Base-by-base conservation (phyloP, 2,113 vertebrate species). In the Boleophthalmus pectinirostris region DNA sequence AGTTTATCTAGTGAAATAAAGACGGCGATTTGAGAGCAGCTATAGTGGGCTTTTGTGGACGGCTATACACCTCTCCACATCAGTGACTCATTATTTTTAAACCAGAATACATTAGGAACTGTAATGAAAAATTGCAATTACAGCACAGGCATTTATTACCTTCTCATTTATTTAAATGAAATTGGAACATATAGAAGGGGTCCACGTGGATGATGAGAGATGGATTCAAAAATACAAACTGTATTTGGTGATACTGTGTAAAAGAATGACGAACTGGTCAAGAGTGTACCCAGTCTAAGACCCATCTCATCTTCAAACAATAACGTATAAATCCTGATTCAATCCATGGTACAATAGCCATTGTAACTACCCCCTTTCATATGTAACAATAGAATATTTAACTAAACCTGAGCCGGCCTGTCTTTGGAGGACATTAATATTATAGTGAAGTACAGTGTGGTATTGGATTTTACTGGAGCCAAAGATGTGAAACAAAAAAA, bases 401-500 rank as follows among this genome's bases (percentile, higher is more conserved):
- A 29, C 29, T 29, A 29, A 29, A 29, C 29, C 29, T 29, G 29
- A 29, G 64, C 38, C 46, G 12, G 13, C 66, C 58, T 63, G 29
- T 29, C 29, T 29, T 29, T 49, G 29, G 38, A 56, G 63, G 66
- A 53, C 21, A 43, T 2, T 65, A 66, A 64, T 45, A 69, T 58
- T 53, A 16, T 23, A 1, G 12, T 66, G 60, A 14, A 47, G 13
- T 16, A 14, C 16, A 3, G n/a, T 35, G 46, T 24, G 45, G 46
- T 33, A 13, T 58, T 23, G 43, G 65, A 73, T 69, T 66, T 23
- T 46, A 77, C 87, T 79, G 65, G 70, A 72, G 72, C 70, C 64
- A 85, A 73, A 75, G 78, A 81, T 84, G 61, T 69, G 72, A 80
- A 38, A 83, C n/a, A 85, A 89, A 54, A 75, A 25, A 63, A 68